Percentiles rank a stretch among this genome's conserved stretches.
phyloP scores from a whole-genome alignment of 2,797 vertebrate species.

The Lepus townsendii region DNA sequence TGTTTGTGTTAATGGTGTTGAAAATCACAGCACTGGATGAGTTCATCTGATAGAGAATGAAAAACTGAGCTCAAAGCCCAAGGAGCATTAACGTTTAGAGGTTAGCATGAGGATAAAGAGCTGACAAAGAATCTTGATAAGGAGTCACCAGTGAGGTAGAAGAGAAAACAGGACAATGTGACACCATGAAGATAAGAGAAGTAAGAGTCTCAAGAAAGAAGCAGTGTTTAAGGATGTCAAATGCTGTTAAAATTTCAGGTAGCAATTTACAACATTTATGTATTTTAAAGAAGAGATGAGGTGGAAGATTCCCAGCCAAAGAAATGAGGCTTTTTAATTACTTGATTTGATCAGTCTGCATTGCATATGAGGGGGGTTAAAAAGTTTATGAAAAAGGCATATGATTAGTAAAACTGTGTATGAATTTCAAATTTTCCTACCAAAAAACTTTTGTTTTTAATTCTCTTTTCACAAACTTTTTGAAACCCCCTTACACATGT shows the following conservation, averaged over 20 bases:
- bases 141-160: not conserved
- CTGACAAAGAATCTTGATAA: not conserved
- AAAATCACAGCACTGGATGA: not conserved
- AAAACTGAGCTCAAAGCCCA: not conserved
- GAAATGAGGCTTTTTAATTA: too few species aligned
- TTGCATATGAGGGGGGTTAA: too few species aligned
- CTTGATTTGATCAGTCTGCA: too few species aligned
- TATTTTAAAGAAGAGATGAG: too few species aligned
- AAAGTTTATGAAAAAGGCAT: too few species aligned
- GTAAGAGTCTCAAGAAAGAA: constrained; percentile 10
- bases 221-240: not conserved
- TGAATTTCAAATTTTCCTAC: too few species aligned
- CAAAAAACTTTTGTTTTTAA: too few species aligned
- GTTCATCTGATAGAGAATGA: not conserved
- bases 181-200: not conserved
- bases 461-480: too few species aligned
- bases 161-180: not conserved
- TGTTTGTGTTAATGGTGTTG: not conserved
- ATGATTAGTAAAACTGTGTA: too few species aligned
- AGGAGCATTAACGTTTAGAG: not conserved
- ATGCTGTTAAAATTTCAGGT: constrained; percentile 11
- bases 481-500: too few species aligned
- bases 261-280: not conserved
- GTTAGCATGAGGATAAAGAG: not conserved
- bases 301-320: too few species aligned